Conservation (phyloP, 1,140 invertebrate species). For the Varroa destructor region DNA sequence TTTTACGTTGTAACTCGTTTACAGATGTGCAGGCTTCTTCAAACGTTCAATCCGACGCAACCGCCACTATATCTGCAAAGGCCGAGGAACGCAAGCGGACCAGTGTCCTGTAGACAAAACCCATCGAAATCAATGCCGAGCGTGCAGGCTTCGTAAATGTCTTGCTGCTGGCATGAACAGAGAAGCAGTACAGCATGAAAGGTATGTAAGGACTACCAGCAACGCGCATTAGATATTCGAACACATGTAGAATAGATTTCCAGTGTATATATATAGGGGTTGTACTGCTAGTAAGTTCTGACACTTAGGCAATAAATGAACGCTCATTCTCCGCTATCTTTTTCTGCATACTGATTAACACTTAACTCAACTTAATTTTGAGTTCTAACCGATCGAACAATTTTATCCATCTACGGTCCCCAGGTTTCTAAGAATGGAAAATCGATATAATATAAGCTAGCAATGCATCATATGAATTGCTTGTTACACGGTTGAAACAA, state of each 20-base stretch:
- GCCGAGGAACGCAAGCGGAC: constrained; percentile 56
- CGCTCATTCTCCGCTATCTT: neutral
- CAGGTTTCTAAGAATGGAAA: too few relatives aligned
- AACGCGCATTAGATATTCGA: constrained; percentile 36
- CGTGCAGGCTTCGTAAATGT: constrained; percentile 47
- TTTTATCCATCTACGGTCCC: too few relatives aligned
- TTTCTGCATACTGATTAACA: neutral
- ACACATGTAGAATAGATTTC: constrained; percentile 2
- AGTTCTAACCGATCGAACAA: too few relatives aligned
- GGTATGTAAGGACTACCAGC: constrained; percentile 63
- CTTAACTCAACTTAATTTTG: too few relatives aligned
- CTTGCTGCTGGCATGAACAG: constrained; percentile 49
- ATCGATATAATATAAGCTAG: too few relatives aligned
- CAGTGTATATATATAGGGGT: neutral
- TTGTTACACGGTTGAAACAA: too few relatives aligned
- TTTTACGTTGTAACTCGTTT: constrained; percentile 30
- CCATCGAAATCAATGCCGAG: constrained; percentile 50
- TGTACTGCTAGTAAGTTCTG: neutral
- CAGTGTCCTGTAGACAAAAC: constrained; percentile 87
- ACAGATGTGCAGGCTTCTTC: constrained; percentile 59
- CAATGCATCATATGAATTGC: too few relatives aligned
- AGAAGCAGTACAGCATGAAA: constrained; percentile 86
- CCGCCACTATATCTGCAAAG: constrained; percentile 87
- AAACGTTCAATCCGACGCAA: constrained; percentile 86
- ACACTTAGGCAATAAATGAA: neutral